A percentile compares a stretch with the other conserved stretches of the same genome.
phyloP scores from a whole-genome alignment of 2,888 invertebrate species.

The Pandemis corylana region DNA sequence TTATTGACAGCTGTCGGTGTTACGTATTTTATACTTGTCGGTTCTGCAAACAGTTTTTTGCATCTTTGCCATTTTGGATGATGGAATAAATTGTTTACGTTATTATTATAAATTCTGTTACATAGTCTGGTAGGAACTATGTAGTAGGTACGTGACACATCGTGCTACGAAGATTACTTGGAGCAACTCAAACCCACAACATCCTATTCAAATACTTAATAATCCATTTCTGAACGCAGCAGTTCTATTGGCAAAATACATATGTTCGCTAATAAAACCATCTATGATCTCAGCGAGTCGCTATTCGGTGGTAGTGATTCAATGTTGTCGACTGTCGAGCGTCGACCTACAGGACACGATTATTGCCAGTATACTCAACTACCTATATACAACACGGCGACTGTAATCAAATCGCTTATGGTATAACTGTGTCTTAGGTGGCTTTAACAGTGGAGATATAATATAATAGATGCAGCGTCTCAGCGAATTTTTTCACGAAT shows the following conservation, averaged over 20 bases:
- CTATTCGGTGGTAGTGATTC: constrained; percentile 60
- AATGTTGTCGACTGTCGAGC: constrained; percentile 48
- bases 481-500: constrained; percentile 54
- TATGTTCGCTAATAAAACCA: constrained; percentile 58
- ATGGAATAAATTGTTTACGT: neutral
- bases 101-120: neutral
- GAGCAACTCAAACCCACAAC: constrained; percentile 21
- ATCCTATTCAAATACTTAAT: constrained; percentile 21
- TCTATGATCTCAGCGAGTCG: constrained; percentile 72
- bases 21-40: no score
- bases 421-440: constrained; percentile 48
- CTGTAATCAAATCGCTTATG: constrained; percentile 60
- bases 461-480: constrained; percentile 64
- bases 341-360: constrained; percentile 48
- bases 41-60: neutral
- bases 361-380: constrained; percentile 40
- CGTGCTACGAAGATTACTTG: constrained; percentile 4
- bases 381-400: constrained; percentile 42
- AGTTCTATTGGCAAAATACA: constrained; percentile 34
- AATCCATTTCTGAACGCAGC: constrained; percentile 17
- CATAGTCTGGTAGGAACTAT: neutral
- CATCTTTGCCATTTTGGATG: neutral
- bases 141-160: constrained; percentile 21
- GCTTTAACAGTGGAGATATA: constrained; percentile 54
- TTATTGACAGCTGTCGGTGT: neutral